Evolutionary conservation across 2,797 vertebrate species (phyloP).

Genomic region (Calcarius lapponicus): DNA sequence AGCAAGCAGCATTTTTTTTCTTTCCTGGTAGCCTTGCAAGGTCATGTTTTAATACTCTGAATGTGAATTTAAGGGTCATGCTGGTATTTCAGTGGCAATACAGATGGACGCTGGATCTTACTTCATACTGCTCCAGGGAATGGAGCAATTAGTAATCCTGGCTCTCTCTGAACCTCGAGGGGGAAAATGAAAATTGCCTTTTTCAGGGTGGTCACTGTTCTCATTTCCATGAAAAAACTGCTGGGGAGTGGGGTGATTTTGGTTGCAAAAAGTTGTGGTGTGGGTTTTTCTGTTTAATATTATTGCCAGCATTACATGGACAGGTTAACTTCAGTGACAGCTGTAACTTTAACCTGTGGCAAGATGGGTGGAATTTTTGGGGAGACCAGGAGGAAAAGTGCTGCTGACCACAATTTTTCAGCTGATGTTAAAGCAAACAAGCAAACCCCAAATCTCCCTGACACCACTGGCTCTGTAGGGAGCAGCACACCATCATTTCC

Average conservation of each 20-base stretch:
- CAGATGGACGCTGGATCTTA: neutral
- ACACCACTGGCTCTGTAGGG: neutral
- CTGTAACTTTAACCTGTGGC: neutral
- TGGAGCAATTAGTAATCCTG: neutral
- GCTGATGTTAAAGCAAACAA: neutral
- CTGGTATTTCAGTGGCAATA: neutral
- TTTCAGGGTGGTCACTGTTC: neutral
- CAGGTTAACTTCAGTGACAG: neutral
- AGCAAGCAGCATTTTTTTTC: neutral
- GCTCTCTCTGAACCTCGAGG: neutral
- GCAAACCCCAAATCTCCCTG: neutral
- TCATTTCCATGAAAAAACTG: neutral
- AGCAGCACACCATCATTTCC: neutral
- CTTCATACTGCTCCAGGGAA: neutral
- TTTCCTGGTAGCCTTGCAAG: neutral
- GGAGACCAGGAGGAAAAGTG: neutral
- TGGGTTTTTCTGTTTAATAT: neutral
- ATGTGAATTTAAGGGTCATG: neutral
- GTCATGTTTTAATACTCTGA: neutral
- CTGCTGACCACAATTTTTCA: neutral
- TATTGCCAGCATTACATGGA: fast-evolving
- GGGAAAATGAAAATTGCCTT: neutral
- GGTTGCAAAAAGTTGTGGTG: neutral
- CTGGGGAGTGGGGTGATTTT: neutral
- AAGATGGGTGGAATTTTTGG: neutral